Conservation (phyloP, 2,113 vertebrate species). For the Tragelaphus scriptus region DNA sequence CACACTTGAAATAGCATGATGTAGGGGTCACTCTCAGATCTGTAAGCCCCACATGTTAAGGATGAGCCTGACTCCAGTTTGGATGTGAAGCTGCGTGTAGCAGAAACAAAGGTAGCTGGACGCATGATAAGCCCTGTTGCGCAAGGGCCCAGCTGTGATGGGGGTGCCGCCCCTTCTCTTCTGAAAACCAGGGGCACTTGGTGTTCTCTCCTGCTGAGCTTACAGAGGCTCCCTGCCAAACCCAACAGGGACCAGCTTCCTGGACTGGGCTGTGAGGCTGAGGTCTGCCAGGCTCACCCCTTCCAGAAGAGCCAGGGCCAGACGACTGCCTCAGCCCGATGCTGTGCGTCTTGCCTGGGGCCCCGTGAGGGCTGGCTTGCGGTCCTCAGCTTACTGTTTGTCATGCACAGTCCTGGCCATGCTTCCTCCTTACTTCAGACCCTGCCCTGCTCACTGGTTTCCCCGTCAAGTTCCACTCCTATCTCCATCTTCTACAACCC, state of each 20-base stretch:
- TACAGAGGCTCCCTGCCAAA: neutral
- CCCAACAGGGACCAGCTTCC: neutral
- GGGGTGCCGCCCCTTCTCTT: neutral
- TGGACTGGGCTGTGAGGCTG: neutral
- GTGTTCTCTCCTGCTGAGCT: neutral
- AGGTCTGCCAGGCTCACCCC: neutral
- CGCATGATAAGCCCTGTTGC: neutral
- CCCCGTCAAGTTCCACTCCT: neutral
- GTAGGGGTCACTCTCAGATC: neutral
- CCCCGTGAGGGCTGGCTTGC: neutral
- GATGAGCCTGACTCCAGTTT: neutral
- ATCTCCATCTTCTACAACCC: neutral
- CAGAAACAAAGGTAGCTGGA: conserved; percentile 6
- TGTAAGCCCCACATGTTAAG: neutral
- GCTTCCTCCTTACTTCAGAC: neutral
- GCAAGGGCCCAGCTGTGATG: neutral
- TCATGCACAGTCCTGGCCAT: neutral
- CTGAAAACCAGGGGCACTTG: neutral
- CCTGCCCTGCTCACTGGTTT: neutral
- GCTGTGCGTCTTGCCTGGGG: neutral
- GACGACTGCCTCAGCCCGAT: neutral
- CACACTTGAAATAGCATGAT: neutral
- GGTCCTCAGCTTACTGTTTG: neutral
- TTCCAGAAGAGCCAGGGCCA: neutral
- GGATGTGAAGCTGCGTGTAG: neutral